Evolutionary conservation across 2,113 vertebrate species (phyloP).

Genomic region (Fregata magnificens): DNA sequence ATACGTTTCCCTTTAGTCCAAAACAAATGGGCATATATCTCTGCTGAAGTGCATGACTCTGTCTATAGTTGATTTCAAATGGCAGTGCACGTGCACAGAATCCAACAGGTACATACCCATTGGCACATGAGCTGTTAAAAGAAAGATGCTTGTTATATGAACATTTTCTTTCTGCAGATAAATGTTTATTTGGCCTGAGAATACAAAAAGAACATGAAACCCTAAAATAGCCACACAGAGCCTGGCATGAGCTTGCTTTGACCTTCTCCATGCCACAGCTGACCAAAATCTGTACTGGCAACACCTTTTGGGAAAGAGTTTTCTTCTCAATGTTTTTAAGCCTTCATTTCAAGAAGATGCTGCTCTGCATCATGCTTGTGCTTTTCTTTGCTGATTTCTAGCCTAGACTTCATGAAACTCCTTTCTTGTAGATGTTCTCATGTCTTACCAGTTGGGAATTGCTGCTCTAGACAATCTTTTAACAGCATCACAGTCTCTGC

Average conservation of each 20-base stretch:
- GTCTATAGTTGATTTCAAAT: neutral
- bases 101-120: neutral
- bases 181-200: neutral
- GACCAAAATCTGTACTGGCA: neutral
- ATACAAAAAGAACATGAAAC: neutral
- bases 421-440: neutral
- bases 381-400: neutral
- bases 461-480: constrained; percentile 36
- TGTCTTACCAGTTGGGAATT: constrained; percentile 23
- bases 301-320: neutral
- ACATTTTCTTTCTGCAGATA: neutral
- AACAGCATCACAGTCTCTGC: neutral
- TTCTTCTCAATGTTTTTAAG: neutral
- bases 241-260: neutral
- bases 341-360: neutral
- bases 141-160: neutral
- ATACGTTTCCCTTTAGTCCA: neutral
- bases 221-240: neutral
- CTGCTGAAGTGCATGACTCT: neutral
- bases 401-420: neutral
- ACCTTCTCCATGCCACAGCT: neutral
- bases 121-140: neutral
- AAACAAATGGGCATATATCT: neutral
- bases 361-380: neutral
- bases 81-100: neutral